Conservation (phyloP, 2,888 invertebrate genomes). For the Coecobrya sp. region DNA sequence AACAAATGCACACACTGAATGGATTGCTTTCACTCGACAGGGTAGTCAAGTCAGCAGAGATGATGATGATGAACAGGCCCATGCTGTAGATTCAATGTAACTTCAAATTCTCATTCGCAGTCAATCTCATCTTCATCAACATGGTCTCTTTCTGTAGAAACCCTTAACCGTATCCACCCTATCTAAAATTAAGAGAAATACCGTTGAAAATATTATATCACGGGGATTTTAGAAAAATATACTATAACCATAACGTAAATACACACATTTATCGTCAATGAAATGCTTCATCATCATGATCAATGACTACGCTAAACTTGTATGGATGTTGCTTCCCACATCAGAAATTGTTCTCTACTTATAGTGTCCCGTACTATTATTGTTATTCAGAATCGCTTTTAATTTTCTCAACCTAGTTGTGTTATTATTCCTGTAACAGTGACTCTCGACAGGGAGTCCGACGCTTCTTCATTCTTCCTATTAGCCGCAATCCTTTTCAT, state of each 20-base stretch:
- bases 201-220: slow-evolving; percentile 1
- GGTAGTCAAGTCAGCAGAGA: slow-evolving; percentile 72
- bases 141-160: not conserved
- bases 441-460: slow-evolving; percentile 75
- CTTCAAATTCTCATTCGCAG: slow-evolving; percentile 38
- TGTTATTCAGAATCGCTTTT: slow-evolving; percentile 72
- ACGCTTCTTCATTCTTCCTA: slow-evolving; percentile 77
- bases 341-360: slow-evolving; percentile 14
- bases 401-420: slow-evolving; percentile 70
- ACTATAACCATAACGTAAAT: not conserved
- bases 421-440: slow-evolving; percentile 59
- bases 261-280: slow-evolving; percentile 28
- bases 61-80: slow-evolving; percentile 43
- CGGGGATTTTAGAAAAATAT: not conserved
- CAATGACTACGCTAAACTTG: not conserved
- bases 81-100: not conserved
- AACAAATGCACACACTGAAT: slow-evolving; percentile 77
- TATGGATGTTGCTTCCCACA: slow-evolving; percentile 24
- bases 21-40: slow-evolving; percentile 80
- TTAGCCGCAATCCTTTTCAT: slow-evolving; percentile 78
- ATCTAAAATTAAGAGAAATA: slow-evolving; percentile 48
- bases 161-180: not conserved
- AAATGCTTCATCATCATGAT: slow-evolving; percentile 14
- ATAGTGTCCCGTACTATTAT: slow-evolving; percentile 44
- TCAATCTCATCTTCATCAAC: slow-evolving; percentile 72